Evolutionary conservation across 35 echinoderm and acorn worm genomes (phyloP).

Genomic region (Ophioderma brevispina): DNA sequence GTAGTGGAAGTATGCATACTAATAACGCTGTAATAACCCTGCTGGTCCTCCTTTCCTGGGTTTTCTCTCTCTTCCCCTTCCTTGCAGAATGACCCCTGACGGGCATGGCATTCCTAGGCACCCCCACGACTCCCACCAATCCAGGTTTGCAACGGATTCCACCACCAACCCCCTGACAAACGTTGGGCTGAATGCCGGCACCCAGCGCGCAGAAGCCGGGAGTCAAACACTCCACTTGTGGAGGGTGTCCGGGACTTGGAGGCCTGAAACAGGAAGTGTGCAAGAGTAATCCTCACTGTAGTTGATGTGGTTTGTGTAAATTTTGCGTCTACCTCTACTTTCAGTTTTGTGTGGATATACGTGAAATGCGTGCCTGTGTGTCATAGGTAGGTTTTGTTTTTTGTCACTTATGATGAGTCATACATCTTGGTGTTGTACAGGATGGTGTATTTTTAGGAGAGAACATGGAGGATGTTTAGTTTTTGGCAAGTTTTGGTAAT

Average conservation of each 20-base stretch:
- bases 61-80: too few relatives aligned
- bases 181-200: conserved; percentile 16
- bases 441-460: too few relatives aligned
- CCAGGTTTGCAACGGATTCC: conserved; percentile 30
- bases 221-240: conserved; percentile 10
- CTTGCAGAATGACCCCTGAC: too few relatives aligned
- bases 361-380: too few relatives aligned
- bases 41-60: not conserved
- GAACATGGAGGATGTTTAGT: too few relatives aligned
- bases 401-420: too few relatives aligned
- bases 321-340: too few relatives aligned
- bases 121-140: conserved; percentile 20
- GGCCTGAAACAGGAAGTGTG: not conserved
- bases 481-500: too few relatives aligned
- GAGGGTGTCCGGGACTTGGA: not conserved
- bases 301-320: too few relatives aligned
- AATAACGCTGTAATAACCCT: not conserved
- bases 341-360: too few relatives aligned
- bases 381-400: too few relatives aligned
- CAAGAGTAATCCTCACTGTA: not conserved
- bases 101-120: conserved; percentile 7
- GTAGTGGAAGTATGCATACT: not conserved
- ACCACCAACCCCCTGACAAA: conserved; percentile 10
- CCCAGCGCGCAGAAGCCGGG: conserved; percentile 13
- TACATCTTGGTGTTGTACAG: too few relatives aligned